A percentile compares a stretch with the other conserved stretches of the same genome.
phyloP scores from a whole-genome alignment of 2,797 vertebrate species.

The Thamnophis elegans region DNA sequence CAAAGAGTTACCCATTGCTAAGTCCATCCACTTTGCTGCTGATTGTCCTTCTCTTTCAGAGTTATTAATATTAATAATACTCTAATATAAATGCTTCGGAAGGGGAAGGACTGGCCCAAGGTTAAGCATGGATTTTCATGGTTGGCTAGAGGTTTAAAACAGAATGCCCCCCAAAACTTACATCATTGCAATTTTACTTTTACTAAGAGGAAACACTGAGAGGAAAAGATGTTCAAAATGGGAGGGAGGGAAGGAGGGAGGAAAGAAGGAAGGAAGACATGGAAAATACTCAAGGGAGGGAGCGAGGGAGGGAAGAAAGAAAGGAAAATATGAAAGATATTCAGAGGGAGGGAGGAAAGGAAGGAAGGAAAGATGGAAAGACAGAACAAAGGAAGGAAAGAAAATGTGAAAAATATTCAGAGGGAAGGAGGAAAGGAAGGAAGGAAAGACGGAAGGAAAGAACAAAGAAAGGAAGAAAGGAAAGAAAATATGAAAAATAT shows the following conservation, averaged over 20 bases:
- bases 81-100: neutral
- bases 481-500: neutral
- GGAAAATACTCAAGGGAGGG: neutral
- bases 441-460: too few relatives aligned
- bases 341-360: too few relatives aligned
- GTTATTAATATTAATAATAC: neutral
- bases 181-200: neutral
- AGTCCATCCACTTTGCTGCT: neutral
- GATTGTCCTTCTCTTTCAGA: neutral
- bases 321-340: neutral
- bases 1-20: neutral
- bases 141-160: neutral
- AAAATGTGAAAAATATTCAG: too few relatives aligned
- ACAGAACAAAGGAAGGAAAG: too few relatives aligned
- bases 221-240: neutral
- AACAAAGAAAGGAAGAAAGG: neutral
- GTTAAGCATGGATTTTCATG: neutral
- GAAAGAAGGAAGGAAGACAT: neutral
- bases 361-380: too few relatives aligned
- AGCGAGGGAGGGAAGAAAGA: conserved; percentile 47
- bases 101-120: neutral
- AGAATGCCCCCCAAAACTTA: neutral
- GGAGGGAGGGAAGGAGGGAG: conserved; percentile 9
- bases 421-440: too few relatives aligned
- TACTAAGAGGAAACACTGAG: neutral